Evolutionary conservation across 1,140 invertebrate species (phyloP), one percentile per base, ranked within the genome.

Genomic region (Physella acuta): DNA sequence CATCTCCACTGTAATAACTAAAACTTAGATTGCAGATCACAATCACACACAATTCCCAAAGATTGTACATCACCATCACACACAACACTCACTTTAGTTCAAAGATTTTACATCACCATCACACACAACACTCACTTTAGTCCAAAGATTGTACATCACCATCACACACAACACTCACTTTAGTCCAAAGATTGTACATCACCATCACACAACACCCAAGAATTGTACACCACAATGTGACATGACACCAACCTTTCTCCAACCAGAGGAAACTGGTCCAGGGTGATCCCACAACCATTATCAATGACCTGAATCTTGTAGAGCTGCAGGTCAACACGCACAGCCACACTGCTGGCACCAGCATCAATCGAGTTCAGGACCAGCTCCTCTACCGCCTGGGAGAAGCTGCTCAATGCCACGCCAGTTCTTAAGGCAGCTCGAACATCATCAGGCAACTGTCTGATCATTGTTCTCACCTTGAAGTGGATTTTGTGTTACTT

Each of bases 331-430:
- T 90, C 85, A 14, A 91, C 72, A 76, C 90, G 82, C 51, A 90
- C 83, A 51, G 89, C 89, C 64, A 91, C 87, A 39, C 88, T 88
- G 28, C 86, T 88, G 4, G 89, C 86, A 65, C 85, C 83, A 49
- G 90, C 89, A 85, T 91, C 90, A 66, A 91, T 78, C 51, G 88
- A 85, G 82, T 91, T 91, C 64, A 89, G 85, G n/a, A 87, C 81
- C 30, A 87, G 74, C 70, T 87, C 86, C 68, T 87, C 84, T 28
- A 87, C 81, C 78, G 85, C 86, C 64, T 87, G 85, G 0, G 79
- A 71, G 17, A 83, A 71, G 70, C 79, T 81, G 1, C 79, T 80
- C 24, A 87, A 81, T 33, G 84, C 79, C 52, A 86, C 75, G 16
- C 82, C 84, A 39, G 86, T 84, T 26, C 86, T 74, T 2, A 87